phyloP scores from a whole-genome alignment of 2,113 vertebrate species.

The Colistium nudipinnis region DNA sequence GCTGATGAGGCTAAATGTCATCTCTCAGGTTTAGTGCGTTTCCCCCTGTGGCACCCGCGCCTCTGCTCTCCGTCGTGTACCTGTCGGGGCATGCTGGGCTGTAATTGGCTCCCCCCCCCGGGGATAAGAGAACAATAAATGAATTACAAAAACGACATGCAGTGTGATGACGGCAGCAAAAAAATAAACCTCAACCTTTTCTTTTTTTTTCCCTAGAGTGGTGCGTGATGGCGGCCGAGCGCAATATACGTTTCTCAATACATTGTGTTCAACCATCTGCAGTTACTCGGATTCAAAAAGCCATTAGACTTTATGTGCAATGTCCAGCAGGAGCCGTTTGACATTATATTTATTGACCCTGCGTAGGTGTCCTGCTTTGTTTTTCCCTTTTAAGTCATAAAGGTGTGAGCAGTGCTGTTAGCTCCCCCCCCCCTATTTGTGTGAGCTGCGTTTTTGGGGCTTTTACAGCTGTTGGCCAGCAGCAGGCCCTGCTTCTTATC shows the following conservation, averaged over 20 bases:
- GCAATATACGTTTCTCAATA: too few species aligned
- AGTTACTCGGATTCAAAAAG: not conserved
- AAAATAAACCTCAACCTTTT: not conserved
- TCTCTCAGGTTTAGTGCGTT: slow-evolving; percentile 51
- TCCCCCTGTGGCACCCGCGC: slow-evolving; percentile 29
- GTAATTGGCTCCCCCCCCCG: slow-evolving; percentile 67
- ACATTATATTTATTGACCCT: slow-evolving; percentile 8
- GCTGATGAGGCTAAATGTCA: slow-evolving; percentile 67
- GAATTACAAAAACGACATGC: slow-evolving; percentile 27
- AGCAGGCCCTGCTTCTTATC: slow-evolving; percentile 50
- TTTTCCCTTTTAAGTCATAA: slow-evolving; percentile 12
- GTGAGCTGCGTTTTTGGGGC: slow-evolving; percentile 20
- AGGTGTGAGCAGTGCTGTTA: slow-evolving; percentile 19
- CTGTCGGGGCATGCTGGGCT: slow-evolving; percentile 73
- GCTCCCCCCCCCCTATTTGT: not conserved
- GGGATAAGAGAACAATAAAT: slow-evolving; percentile 49
- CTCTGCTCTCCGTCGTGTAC: slow-evolving; percentile 52
- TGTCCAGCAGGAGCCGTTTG: not conserved
- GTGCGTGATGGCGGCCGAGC: too few species aligned
- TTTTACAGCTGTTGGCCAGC: slow-evolving; percentile 52
- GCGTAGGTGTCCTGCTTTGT: slow-evolving; percentile 35
- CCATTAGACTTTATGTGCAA: not conserved
- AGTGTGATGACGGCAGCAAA: slow-evolving; percentile 31
- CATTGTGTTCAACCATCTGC: not conserved
- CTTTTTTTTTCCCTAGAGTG: not conserved